Percentiles rank a stretch among this genome's conserved stretches.
These are phyloP conservation scores for Lycodopsis pacificus DNA, from an alignment of 2,797 vertebrate species.

Conservation along the genomic window DNA sequence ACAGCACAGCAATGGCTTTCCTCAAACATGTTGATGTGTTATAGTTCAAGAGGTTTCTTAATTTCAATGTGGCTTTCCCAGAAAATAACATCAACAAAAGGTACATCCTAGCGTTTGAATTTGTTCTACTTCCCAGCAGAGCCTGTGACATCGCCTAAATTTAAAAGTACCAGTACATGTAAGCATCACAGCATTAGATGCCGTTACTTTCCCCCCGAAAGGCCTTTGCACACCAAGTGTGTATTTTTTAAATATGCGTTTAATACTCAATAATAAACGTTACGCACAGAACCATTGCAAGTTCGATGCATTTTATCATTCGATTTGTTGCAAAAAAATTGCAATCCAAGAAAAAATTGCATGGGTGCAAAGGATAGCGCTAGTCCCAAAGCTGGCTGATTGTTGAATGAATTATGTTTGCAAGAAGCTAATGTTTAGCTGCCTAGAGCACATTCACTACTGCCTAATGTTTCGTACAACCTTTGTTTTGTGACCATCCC, in stretches of 20 bases:
- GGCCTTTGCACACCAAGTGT: not conserved
- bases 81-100: not conserved
- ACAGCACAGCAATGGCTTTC: slow-evolving; percentile 8
- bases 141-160: not conserved
- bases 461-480: no score
- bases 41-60: not conserved
- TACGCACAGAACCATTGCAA: no score
- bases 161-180: not conserved
- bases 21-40: not conserved
- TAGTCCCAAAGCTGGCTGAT: no score
- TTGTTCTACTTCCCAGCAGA: not conserved
- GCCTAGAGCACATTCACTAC: no score
- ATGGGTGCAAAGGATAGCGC: no score
- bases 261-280: not conserved
- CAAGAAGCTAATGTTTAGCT: no score
- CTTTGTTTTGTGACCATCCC: no score
- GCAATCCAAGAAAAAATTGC: no score
- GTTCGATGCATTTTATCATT: no score
- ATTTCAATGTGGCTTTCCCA: not conserved
- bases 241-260: not conserved
- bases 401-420: no score
- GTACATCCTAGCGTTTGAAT: not conserved
- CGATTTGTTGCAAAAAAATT: no score
- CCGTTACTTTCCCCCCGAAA: not conserved
- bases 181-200: not conserved